phyloP scores from a whole-genome alignment of 1,140 invertebrate species.

The Papilio machaon region DNA sequence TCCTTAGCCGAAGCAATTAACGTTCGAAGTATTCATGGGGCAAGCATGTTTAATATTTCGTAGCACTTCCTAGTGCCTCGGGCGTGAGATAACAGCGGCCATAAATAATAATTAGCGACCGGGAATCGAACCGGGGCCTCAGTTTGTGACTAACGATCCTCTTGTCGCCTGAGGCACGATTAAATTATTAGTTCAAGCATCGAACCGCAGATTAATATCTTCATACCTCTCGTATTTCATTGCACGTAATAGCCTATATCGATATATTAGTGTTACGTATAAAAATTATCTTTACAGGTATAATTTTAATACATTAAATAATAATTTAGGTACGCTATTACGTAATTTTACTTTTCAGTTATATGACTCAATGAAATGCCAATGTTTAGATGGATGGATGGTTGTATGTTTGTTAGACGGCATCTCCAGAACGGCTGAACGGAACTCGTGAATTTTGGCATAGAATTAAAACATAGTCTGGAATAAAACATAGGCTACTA shows the following conservation, averaged over 20 bases:
- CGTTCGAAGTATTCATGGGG: constrained; percentile 40
- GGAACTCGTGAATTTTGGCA: no score
- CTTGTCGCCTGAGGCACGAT: constrained; percentile 57
- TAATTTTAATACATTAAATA: neutral
- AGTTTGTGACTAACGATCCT: constrained; percentile 63
- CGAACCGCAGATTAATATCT: constrained; percentile 66
- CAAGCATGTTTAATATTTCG: constrained; percentile 43
- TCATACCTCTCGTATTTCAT: constrained; percentile 35
- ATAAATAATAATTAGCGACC: constrained; percentile 72
- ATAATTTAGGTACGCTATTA: neutral
- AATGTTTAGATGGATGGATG: no score
- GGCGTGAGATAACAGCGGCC: constrained; percentile 53
- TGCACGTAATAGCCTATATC: constrained; percentile 19
- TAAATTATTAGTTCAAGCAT: constrained; percentile 65
- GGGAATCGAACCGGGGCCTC: constrained; percentile 62
- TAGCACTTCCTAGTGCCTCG: constrained; percentile 56
- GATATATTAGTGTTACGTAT: neutral
- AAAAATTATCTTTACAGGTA: neutral
- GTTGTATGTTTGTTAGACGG: no score
- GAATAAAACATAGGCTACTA: no score
- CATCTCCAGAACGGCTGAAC: no score
- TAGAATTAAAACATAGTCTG: no score
- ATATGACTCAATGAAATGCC: no score
- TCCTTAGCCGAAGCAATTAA: constrained; percentile 47
- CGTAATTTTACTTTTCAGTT: neutral